Percentiles rank a stretch among this genome's conserved stretches.
Evolutionary conservation across 2,888 invertebrate species (phyloP).

Genomic region (Pimpla rufipes): DNA sequence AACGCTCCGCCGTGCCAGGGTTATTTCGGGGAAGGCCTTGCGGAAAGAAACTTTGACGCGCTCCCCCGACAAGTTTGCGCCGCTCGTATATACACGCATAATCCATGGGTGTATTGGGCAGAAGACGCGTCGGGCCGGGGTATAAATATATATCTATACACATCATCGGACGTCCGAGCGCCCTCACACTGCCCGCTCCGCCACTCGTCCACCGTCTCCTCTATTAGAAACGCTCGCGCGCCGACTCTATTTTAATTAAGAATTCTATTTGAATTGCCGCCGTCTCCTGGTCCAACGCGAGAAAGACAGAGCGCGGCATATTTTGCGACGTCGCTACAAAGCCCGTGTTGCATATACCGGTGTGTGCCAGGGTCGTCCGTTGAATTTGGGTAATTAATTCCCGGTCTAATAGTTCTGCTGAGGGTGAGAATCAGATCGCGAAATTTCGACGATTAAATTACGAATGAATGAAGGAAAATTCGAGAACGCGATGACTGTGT

Average conservation of each 20-base stretch:
- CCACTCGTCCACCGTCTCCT: slow-evolving; percentile 33
- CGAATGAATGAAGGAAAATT: slow-evolving; percentile 15
- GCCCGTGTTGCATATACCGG: slow-evolving; percentile 6
- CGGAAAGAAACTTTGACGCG: slow-evolving; percentile 65
- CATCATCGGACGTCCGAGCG: slow-evolving; percentile 35
- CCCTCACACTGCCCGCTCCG: slow-evolving; percentile 8
- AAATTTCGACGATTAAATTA: slow-evolving; percentile 12
- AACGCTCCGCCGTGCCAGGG: slow-evolving; percentile 66
- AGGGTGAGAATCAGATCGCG: slow-evolving; percentile 45
- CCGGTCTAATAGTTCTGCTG: slow-evolving; percentile 24
- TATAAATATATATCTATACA: neutral
- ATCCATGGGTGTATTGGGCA: slow-evolving; percentile 1
- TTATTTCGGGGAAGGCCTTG: slow-evolving; percentile 72
- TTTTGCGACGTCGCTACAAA: neutral
- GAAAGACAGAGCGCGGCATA: slow-evolving; percentile 24
- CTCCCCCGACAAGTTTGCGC: slow-evolving; percentile 20
- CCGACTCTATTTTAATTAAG: slow-evolving; percentile 64
- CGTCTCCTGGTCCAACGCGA: slow-evolving; percentile 2
- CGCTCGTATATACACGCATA: slow-evolving; percentile 23
- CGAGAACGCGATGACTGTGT: neutral
- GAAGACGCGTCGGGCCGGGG: neutral
- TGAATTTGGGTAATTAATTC: slow-evolving; percentile 62
- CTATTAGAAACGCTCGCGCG: slow-evolving; percentile 26
- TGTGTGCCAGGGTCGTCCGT: slow-evolving; percentile 56
- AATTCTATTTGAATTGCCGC: slow-evolving; percentile 61